Conservation (phyloP, 1,140 invertebrate species). For the Ladona fulva region DNA sequence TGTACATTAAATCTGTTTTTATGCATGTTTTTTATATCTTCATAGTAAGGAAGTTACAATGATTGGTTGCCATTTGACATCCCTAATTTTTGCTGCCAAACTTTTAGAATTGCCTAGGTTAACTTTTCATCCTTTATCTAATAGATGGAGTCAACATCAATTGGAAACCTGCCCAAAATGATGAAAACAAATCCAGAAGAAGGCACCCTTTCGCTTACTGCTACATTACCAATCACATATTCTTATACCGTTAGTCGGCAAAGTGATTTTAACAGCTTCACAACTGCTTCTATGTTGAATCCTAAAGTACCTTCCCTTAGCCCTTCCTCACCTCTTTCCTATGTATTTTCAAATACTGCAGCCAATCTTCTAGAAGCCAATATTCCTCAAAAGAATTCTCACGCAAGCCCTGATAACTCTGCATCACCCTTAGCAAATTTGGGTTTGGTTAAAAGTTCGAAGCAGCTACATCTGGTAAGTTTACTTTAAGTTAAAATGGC, state of each 20-base stretch:
- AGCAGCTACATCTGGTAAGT: not conserved
- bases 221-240: not conserved
- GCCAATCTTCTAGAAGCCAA: not conserved
- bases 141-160: not conserved
- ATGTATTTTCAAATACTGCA: not conserved
- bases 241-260: not conserved
- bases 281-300: not conserved
- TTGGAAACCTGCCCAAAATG: not conserved
- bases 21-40: not conserved
- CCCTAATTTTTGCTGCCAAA: not conserved
- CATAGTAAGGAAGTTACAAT: not conserved
- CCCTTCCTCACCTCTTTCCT: not conserved
- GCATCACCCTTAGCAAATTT: not conserved
- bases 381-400: not conserved
- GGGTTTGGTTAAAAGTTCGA: not conserved
- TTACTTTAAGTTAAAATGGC: not conserved
- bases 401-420: not conserved
- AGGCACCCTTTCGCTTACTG: not conserved
- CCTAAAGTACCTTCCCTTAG: not conserved
- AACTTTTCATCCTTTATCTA: not conserved
- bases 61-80: not conserved
- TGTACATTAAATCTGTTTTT: not conserved
- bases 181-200: not conserved
- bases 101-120: not conserved
- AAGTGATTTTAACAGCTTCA: not conserved